Evolutionary conservation across 2,888 invertebrate species (phyloP), one percentile per base, ranked within the genome.

Genomic region (Drosophila fulvimacula): DNA sequence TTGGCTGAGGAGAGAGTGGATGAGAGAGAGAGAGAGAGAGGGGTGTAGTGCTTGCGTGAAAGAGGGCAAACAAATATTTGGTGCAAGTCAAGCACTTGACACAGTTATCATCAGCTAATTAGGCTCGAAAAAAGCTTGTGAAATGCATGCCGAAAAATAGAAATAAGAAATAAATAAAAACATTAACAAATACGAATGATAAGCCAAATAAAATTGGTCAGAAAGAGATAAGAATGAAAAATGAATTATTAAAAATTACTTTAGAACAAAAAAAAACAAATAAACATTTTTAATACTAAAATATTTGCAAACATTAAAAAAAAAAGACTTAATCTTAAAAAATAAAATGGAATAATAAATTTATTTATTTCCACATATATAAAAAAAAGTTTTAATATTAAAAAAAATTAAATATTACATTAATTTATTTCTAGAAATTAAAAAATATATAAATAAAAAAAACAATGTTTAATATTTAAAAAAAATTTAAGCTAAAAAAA

Each of bases 31-130:
- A 42, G 15, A 13, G 39, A 38, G 24, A 44, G 38, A 7, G 24
- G 15, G 24, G 10, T 10, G 5, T n/a, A 36, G 32, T 15, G 32
- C 7, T 13, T 11, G 11, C 36, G 49, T 58, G 36, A 62, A 70
- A 70, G 71, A 71, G 76, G 72, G 30, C 59, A 80, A 76, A 61
- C 62, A 73, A 77, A 78, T 63, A 68, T 81, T 76, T 65, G 46
- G 55, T 57, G 70, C 38, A 66, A 53, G 72, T 60, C 60, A 30
- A 56, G 69, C 69, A 61, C 78, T 78, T 78, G 77, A 81, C 77
- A 78, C 59, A 78, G 69, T 73, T 78, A 81, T 77, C 68, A 62
- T 27, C 44, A 51, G 60, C 49, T 58, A 73, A 69, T 77, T 77
- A 62, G 67, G 46, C 27, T 48, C 42, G 65, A 73, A 73, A 73